Percentiles rank a stretch among this genome's conserved stretches.
phyloP scores from a whole-genome alignment of 30 jellyfish, hydroid and myxozoan species.

The Aurelia sp. region DNA sequence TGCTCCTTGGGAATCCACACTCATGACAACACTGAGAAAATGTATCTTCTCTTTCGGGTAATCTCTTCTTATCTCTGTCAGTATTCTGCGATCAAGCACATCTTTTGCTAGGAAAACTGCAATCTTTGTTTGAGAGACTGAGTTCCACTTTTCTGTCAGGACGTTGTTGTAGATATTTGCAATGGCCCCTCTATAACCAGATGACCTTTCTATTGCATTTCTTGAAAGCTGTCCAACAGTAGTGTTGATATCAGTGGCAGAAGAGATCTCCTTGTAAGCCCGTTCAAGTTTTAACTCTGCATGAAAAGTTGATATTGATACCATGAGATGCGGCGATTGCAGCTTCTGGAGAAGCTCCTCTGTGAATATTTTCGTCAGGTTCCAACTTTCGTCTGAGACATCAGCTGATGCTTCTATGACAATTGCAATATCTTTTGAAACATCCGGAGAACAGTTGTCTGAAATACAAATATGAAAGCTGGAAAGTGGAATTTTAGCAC shows the following conservation, averaged over 20 bases:
- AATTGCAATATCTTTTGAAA: no score
- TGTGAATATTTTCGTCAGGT: no score
- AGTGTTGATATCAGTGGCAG: neutral
- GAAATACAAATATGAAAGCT: no score
- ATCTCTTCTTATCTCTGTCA: constrained; percentile 5
- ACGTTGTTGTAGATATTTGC: neutral
- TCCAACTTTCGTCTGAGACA: no score
- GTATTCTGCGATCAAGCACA: neutral
- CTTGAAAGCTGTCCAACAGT: neutral
- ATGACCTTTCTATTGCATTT: neutral
- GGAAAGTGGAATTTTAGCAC: no score
- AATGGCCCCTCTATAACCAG: neutral
- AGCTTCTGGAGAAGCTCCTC: no score
- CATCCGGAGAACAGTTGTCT: no score
- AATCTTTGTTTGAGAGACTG: constrained; percentile 30
- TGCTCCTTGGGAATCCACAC: no score
- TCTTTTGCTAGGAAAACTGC: constrained; percentile 11
- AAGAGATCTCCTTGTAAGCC: constrained; percentile 21
- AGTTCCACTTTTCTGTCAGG: constrained; percentile 3
- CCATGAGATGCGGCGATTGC: no score
- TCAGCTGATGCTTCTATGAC: no score
- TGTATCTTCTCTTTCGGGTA: constrained; percentile 23
- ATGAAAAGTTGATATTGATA: no score
- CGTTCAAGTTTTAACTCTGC: neutral
- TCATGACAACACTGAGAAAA: constrained; percentile 1